A percentile compares a stretch with the other conserved stretches of the same genome.
Evolutionary conservation across 2,797 vertebrate genomes (phyloP).

Genomic region (Artibeus jamaicensis): DNA sequence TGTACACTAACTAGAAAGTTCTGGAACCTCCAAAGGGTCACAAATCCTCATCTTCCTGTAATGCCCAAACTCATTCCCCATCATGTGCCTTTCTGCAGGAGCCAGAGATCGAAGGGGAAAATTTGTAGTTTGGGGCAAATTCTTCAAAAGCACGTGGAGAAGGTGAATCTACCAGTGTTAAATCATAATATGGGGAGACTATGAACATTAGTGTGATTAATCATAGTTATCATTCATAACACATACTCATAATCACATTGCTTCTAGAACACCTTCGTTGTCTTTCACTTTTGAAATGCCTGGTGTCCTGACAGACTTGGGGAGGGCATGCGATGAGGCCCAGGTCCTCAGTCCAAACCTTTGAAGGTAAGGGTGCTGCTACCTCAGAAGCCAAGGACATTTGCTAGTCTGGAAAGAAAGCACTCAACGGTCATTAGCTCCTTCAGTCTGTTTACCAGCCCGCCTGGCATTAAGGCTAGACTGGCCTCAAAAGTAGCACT

Average conservation of each 20-base stretch:
- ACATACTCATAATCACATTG: slow-evolving; percentile 62
- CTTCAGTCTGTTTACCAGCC: slow-evolving; percentile 45
- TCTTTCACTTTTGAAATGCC: slow-evolving; percentile 67
- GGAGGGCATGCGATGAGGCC: slow-evolving; percentile 59
- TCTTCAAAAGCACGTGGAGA: slow-evolving; percentile 9
- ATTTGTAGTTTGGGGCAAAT: not conserved
- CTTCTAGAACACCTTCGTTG: slow-evolving; percentile 65
- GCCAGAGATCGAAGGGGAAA: not conserved
- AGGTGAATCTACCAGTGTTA: slow-evolving; percentile 36
- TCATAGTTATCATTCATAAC: slow-evolving; percentile 70
- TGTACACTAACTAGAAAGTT: not conserved
- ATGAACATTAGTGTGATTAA: slow-evolving; percentile 54
- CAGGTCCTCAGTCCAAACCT: slow-evolving; percentile 68
- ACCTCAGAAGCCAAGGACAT: slow-evolving; percentile 55
- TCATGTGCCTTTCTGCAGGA: not conserved
- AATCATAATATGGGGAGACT: slow-evolving; percentile 42
- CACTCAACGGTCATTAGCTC: slow-evolving; percentile 45
- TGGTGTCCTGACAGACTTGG: slow-evolving; percentile 58
- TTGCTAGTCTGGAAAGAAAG: slow-evolving; percentile 44
- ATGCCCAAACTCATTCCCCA: not conserved
- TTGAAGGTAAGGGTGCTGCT: slow-evolving; percentile 65
- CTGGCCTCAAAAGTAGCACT: slow-evolving; percentile 44
- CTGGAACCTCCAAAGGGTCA: not conserved
- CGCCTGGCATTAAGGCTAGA: not conserved
- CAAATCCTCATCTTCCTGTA: not conserved